phyloP scores from a whole-genome alignment of 1,140 invertebrate genomes.

The Tetragonula clypearis region DNA sequence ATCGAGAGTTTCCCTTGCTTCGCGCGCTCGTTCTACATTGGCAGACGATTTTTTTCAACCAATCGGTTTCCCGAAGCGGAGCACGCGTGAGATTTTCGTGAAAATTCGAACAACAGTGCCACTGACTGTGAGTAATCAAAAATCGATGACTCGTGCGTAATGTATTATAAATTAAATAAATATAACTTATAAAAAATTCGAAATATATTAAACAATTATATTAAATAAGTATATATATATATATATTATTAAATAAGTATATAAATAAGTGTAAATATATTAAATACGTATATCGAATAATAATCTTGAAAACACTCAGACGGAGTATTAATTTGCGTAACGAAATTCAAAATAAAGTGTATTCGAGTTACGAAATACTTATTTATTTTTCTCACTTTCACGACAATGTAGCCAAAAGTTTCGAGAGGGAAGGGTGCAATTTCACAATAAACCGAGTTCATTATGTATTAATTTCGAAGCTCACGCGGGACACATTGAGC shows the following conservation, averaged over 20 bases:
- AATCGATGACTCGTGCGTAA: background rate
- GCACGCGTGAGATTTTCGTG: conserved; percentile 18
- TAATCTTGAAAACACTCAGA: too few relatives aligned
- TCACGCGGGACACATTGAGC: background rate
- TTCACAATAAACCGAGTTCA: background rate
- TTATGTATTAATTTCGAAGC: conserved; percentile 9
- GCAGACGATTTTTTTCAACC: conserved; percentile 25
- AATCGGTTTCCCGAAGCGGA: conserved; percentile 24
- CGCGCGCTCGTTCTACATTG: conserved; percentile 3
- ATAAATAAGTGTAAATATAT: too few relatives aligned
- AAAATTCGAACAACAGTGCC: too few relatives aligned
- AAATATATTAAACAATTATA: too few relatives aligned
- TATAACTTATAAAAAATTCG: too few relatives aligned
- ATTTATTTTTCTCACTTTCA: background rate
- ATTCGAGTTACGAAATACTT: background rate
- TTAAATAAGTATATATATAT: too few relatives aligned
- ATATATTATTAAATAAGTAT: too few relatives aligned
- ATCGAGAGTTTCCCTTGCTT: background rate
- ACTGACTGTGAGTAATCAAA: too few relatives aligned
- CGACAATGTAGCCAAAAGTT: background rate
- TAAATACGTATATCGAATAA: too few relatives aligned
- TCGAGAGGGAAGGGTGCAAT: background rate
- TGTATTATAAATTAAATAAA: too few relatives aligned
- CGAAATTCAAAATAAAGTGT: background rate
- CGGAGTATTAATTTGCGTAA: too few relatives aligned